Conservation (phyloP, 2,797 vertebrate species). For the Cyprinodon diabolis region DNA sequence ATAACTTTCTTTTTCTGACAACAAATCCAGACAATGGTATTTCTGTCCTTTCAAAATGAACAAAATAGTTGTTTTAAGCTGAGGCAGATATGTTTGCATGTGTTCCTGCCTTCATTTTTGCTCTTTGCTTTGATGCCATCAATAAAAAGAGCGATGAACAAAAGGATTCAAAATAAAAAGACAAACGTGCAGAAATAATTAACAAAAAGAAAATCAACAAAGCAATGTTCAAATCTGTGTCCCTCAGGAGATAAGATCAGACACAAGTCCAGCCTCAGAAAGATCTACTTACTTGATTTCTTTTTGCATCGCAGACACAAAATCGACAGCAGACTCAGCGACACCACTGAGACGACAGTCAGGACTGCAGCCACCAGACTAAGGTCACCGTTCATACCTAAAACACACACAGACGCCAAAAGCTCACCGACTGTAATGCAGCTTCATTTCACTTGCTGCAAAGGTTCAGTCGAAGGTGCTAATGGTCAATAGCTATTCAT, state of each 20-base stretch:
- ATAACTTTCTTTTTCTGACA: not conserved
- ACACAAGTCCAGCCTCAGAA: not conserved
- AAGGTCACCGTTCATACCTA: slow-evolving; percentile 51
- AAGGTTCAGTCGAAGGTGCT: no score
- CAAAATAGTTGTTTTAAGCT: no score
- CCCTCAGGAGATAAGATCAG: not conserved
- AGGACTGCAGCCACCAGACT: slow-evolving; percentile 30
- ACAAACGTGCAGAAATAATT: not conserved
- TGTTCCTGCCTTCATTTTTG: not conserved
- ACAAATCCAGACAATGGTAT: no score
- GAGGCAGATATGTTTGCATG: not conserved
- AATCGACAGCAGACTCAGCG: slow-evolving; percentile 42
- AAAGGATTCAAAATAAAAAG: not conserved
- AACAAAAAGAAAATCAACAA: not conserved
- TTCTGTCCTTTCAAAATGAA: not conserved
- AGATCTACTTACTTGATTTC: slow-evolving; percentile 55
- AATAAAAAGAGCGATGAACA: not conserved
- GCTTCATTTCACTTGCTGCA: not conserved
- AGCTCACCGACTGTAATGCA: not conserved
- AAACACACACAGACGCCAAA: not conserved
- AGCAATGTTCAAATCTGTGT: not conserved
- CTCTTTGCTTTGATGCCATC: not conserved
- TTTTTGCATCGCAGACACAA: slow-evolving; percentile 63
- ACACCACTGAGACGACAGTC: slow-evolving; percentile 20
- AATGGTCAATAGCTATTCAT: slow-evolving; percentile 21